Conservation (phyloP, 1,140 invertebrate genomes). For the Babylonia areolata region DNA sequence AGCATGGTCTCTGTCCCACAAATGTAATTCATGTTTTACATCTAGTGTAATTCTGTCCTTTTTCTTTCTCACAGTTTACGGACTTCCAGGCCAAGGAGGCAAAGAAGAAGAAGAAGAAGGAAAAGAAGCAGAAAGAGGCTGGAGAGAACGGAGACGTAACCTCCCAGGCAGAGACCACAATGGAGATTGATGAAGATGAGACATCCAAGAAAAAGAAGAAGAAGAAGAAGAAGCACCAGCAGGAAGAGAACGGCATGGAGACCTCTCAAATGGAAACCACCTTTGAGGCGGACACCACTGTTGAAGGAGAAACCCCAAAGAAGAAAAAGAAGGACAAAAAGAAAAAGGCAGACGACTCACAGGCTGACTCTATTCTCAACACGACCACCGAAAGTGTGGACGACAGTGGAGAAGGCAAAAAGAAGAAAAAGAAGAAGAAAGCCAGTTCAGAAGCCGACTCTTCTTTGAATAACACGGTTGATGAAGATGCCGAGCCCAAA, state of each 20-base stretch:
- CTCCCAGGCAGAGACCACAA: slow-evolving; percentile 58
- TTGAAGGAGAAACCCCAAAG: slow-evolving; percentile 17
- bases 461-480: slow-evolving; percentile 14
- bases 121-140: slow-evolving; percentile 51
- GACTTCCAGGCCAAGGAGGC: slow-evolving; percentile 69
- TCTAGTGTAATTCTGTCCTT: too few species aligned
- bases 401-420: slow-evolving; percentile 46
- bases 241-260: slow-evolving; percentile 41
- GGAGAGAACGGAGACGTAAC: slow-evolving; percentile 35
- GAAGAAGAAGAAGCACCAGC: slow-evolving; percentile 38
- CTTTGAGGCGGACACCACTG: not conserved
- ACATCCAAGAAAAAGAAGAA: slow-evolving; percentile 71
- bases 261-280: slow-evolving; percentile 31
- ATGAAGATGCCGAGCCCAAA: slow-evolving; percentile 43
- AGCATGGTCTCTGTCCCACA: too few species aligned
- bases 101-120: slow-evolving; percentile 64
- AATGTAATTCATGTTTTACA: too few species aligned
- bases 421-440: too few species aligned
- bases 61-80: slow-evolving; percentile 61
- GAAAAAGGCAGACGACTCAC: not conserved
- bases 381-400: not conserved
- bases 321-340: slow-evolving; percentile 36
- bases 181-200: slow-evolving; percentile 45
- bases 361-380: too few species aligned
- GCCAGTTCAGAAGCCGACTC: too few species aligned